Evolutionary conservation across 2,888 invertebrate genomes (phyloP).

Genomic region (Leptarthrus brevirostris): DNA sequence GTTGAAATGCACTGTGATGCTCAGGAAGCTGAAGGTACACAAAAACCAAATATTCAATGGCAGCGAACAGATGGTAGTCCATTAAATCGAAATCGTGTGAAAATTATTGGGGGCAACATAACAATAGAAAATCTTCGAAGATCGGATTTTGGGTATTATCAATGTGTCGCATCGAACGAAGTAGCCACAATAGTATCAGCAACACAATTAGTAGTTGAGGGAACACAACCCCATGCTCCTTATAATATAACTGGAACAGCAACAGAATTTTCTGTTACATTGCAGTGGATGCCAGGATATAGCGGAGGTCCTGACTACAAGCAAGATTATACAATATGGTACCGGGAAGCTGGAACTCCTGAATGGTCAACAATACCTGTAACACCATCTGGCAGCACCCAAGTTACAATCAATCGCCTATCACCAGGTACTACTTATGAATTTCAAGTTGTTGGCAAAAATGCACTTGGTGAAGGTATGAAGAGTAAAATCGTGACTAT

Average conservation of each 20-base stretch:
- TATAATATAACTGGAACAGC: conserved; percentile 93
- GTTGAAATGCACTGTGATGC: conserved; percentile 97
- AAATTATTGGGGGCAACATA: conserved; percentile 87
- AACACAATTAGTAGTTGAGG: conserved; percentile 90
- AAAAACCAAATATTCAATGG: conserved; percentile 91
- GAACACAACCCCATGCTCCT: conserved; percentile 96
- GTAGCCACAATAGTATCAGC: conserved; percentile 94
- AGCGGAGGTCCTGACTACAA: conserved; percentile 95
- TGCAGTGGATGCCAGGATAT: conserved; percentile 95
- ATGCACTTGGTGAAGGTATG: conserved; percentile 94
- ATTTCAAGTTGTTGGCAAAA: conserved; percentile 95
- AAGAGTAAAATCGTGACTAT: conserved; percentile 93
- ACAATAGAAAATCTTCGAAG: conserved; percentile 88
- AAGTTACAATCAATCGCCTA: conserved; percentile 89
- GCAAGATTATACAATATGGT: conserved; percentile 96
- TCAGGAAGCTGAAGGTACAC: conserved; percentile 90
- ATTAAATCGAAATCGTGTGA: conserved; percentile 82
- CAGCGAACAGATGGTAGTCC: conserved; percentile 85
- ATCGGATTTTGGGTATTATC: conserved; percentile 94
- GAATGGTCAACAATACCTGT: conserved; percentile 96
- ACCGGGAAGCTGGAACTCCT: conserved; percentile 85
- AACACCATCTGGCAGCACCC: conserved; percentile 89
- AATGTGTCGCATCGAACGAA: conserved; percentile 95
- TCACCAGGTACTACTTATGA: conserved; percentile 93
- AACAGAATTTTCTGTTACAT: conserved; percentile 88